Conservation (phyloP, 2,888 invertebrate species). For the Physocephala rufipes region DNA sequence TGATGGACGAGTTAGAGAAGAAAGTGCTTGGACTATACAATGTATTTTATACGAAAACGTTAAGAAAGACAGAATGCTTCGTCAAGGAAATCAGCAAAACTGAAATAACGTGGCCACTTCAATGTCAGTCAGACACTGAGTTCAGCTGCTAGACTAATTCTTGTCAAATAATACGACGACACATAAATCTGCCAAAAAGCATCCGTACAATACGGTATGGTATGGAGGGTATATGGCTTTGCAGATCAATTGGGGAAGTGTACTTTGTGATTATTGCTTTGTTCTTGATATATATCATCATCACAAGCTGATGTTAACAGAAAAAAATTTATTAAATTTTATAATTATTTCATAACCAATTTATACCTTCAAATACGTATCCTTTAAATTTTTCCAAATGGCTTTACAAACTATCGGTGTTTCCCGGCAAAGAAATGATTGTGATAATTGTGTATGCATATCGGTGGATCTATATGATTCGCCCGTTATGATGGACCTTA, state of each 20-base stretch:
- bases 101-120: neutral
- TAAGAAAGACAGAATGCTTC: neutral
- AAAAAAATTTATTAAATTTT: too few species aligned
- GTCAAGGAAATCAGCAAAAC: neutral
- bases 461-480: conserved; percentile 13
- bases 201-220: too few species aligned
- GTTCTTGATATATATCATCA: too few species aligned
- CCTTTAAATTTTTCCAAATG: conserved; percentile 18
- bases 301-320: too few species aligned
- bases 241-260: too few species aligned
- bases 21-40: conserved; percentile 7
- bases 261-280: too few species aligned
- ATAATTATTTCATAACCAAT: neutral
- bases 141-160: too few species aligned
- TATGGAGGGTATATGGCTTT: too few species aligned
- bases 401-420: conserved; percentile 8
- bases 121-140: neutral
- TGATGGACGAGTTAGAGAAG: neutral
- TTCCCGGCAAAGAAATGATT: conserved; percentile 1
- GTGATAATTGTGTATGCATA: neutral
- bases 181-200: too few species aligned
- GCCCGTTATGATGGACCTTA: conserved; percentile 5
- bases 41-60: neutral
- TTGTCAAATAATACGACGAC: too few species aligned
- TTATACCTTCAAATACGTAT: conserved; percentile 9